Conservation (phyloP, 2,888 invertebrate species). For the Cyclophora punctaria region DNA sequence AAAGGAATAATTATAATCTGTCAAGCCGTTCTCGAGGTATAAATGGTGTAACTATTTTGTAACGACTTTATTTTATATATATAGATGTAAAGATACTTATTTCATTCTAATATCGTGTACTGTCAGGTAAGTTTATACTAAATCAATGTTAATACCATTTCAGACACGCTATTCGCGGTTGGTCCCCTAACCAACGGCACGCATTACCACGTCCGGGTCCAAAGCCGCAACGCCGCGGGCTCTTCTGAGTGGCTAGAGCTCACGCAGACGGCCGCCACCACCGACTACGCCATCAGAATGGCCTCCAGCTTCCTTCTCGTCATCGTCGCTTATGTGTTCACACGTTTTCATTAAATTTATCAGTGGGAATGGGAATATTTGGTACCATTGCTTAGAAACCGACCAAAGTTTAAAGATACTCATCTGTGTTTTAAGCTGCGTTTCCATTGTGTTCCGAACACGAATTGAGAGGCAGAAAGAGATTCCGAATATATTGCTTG, state of each 20-base stretch:
- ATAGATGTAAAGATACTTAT: no score
- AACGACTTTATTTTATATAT: no score
- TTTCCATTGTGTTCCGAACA: conserved; percentile 29
- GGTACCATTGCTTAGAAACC: neutral
- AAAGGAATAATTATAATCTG: neutral
- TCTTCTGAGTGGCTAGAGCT: conserved; percentile 51
- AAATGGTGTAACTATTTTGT: no score
- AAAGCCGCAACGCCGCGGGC: conserved; percentile 54
- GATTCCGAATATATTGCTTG: no score
- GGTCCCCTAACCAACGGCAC: conserved; percentile 46
- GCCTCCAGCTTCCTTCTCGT: conserved; percentile 23
- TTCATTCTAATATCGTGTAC: neutral
- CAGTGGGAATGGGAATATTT: neutral
- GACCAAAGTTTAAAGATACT: no score
- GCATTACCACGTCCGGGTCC: conserved; percentile 47
- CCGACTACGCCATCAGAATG: conserved; percentile 23
- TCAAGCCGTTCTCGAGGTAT: no score
- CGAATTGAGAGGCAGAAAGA: no score
- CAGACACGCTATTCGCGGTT: conserved; percentile 48
- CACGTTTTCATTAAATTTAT: conserved; percentile 20
- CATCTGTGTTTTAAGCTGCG: conserved; percentile 12
- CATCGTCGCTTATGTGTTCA: conserved; percentile 22
- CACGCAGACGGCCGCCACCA: conserved; percentile 27
- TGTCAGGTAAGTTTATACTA: no score
- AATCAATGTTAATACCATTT: conserved; percentile 1